These are phyloP conservation scores for Gonatopus flavifemur DNA, from an alignment of 1,140 invertebrate genomes.

Conservation along the genomic window DNA sequence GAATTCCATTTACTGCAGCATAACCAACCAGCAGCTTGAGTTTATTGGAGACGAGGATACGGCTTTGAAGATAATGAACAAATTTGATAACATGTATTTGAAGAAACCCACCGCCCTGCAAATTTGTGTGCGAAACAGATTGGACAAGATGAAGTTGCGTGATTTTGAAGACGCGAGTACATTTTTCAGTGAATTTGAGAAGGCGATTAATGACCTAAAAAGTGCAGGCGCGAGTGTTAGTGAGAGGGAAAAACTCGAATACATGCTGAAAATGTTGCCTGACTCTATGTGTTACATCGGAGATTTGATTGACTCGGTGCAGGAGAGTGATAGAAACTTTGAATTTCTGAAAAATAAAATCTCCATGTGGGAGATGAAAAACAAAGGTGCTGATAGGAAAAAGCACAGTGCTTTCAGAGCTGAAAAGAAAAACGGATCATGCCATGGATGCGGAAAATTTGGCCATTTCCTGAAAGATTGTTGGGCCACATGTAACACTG, in stretches of 20 bases:
- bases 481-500: background rate
- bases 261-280: conserved; percentile 40
- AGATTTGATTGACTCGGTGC: conserved; percentile 27
- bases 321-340: conserved; percentile 4
- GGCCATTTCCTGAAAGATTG: conserved; percentile 17
- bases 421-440: conserved; percentile 1
- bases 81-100: too few relatives aligned
- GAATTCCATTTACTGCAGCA: conserved; percentile 11
- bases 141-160: conserved; percentile 29
- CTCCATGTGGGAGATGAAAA: too few relatives aligned
- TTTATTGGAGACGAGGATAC: too few relatives aligned
- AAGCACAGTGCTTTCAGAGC: too few relatives aligned
- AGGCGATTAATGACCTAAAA: conserved; percentile 33
- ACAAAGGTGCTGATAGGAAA: too few relatives aligned
- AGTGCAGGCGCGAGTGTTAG: conserved; percentile 23
- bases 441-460: conserved; percentile 12
- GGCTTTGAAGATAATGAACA: too few relatives aligned
- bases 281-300: conserved; percentile 33
- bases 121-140: too few relatives aligned
- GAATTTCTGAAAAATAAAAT: conserved; percentile 17
- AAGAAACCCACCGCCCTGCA: too few relatives aligned
- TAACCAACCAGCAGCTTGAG: conserved; percentile 27
- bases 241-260: conserved; percentile 36
- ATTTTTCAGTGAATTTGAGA: too few relatives aligned
- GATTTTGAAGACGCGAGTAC: conserved; percentile 14